These are phyloP conservation scores for Drosophila guanche DNA, from an alignment of 1,140 invertebrate species.

Conservation along the genomic window DNA sequence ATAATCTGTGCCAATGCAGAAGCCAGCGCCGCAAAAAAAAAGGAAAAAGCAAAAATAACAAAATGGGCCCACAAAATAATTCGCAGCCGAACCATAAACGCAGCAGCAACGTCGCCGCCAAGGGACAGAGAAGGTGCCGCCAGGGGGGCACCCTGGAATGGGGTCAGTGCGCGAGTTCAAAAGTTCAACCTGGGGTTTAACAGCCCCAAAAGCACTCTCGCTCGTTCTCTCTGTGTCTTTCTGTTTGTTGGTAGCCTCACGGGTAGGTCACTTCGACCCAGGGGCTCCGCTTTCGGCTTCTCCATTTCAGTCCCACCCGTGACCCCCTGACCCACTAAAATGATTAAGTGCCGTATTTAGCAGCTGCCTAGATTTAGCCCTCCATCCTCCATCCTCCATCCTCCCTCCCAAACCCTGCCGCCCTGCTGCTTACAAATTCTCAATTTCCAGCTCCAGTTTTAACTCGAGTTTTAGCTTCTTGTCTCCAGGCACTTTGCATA, in stretches of 20 bases:
- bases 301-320: constrained; percentile 38
- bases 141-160: constrained; percentile 36
- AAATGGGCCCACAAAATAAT: constrained; percentile 53
- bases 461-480: background rate
- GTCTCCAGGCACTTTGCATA: constrained; percentile 31
- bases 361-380: constrained; percentile 56
- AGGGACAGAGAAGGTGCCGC: background rate
- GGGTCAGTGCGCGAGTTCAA: constrained; percentile 77
- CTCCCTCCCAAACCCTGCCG: background rate
- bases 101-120: background rate
- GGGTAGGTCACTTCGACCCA: background rate
- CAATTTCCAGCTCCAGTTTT: constrained; percentile 21
- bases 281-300: constrained; percentile 3
- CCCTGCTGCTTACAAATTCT: background rate
- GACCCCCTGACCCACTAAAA: constrained; percentile 66
- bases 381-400: background rate
- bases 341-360: constrained; percentile 75
- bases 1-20: constrained; percentile 69
- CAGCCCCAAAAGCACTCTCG: constrained; percentile 40
- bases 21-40: constrained; percentile 10
- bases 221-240: background rate
- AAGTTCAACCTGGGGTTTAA: constrained; percentile 67
- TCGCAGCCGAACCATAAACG: constrained; percentile 52
- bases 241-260: background rate
- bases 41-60: background rate